Percentiles rank a stretch among this genome's conserved stretches.
These are phyloP conservation scores for Boloria selene DNA, from an alignment of 2,888 invertebrate species.

Conservation along the genomic window DNA sequence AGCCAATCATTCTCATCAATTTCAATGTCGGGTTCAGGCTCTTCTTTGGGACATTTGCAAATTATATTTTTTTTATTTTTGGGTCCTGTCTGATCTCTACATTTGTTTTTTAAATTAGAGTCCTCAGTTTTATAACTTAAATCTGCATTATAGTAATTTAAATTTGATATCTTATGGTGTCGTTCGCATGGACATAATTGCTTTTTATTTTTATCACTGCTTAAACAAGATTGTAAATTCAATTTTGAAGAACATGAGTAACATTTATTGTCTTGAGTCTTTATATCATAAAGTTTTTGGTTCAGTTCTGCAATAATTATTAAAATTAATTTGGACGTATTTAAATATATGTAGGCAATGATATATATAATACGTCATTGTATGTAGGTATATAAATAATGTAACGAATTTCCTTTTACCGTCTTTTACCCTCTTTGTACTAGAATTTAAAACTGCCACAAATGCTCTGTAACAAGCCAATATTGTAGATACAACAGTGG, in stretches of 20 bases:
- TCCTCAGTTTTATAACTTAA: not conserved
- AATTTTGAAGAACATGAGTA: constrained; percentile 17
- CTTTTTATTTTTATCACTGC: constrained; percentile 25
- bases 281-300: constrained; percentile 8
- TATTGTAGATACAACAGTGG: too few species aligned
- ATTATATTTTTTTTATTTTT: constrained; percentile 39
- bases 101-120: constrained; percentile 19
- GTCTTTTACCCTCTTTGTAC: too few species aligned
- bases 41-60: constrained; percentile 47
- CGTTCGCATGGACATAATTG: constrained; percentile 32
- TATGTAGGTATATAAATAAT: not conserved
- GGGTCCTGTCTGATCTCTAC: constrained; percentile 39
- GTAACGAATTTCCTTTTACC: not conserved
- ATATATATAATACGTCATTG: too few species aligned
- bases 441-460: too few species aligned
- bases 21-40: constrained; percentile 35
- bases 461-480: too few species aligned
- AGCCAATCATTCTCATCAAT: constrained; percentile 34
- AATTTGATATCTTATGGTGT: not conserved
- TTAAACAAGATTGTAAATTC: constrained; percentile 1
- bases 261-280: constrained; percentile 12
- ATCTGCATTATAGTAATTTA: not conserved
- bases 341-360: too few species aligned
- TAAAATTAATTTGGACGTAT: not conserved
- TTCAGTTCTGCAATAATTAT: constrained; percentile 9